Percentiles rank a stretch among this genome's conserved stretches.
phyloP scores from a whole-genome alignment of 2,113 vertebrate genomes.

The Pipa parva region DNA sequence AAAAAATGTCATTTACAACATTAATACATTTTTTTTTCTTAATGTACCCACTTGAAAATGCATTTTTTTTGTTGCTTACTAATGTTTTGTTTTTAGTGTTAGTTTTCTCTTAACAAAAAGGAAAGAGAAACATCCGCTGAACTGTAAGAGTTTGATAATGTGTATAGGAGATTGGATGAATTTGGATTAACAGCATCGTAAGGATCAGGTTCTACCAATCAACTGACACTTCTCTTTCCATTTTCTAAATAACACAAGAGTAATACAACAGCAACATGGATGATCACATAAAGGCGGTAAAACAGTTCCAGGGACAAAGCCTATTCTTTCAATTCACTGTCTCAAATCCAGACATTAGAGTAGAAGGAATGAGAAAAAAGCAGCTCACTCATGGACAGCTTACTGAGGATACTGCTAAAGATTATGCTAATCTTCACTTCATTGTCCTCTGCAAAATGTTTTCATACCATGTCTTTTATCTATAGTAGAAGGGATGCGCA shows the following conservation, averaged over 20 bases:
- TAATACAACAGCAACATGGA: slow-evolving; percentile 77
- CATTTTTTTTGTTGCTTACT: background rate
- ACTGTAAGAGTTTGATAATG: slow-evolving; percentile 21
- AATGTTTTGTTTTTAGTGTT: background rate
- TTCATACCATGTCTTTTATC: slow-evolving; percentile 99
- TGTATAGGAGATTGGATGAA: slow-evolving; percentile 46
- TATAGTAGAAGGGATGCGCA: slow-evolving; percentile 96
- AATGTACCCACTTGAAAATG: background rate
- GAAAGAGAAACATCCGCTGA: background rate
- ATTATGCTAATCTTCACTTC: slow-evolving; percentile 97
- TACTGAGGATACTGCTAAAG: slow-evolving; percentile 97
- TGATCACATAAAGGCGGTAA: slow-evolving; percentile 96
- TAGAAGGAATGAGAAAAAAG: slow-evolving; percentile 72
- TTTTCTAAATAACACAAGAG: slow-evolving; percentile 79
- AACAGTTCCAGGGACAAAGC: slow-evolving; percentile 90
- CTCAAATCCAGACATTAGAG: slow-evolving; percentile 85
- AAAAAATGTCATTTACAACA: background rate
- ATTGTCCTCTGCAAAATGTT: slow-evolving; percentile 98
- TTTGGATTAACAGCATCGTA: slow-evolving; percentile 78
- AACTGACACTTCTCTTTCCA: slow-evolving; percentile 75
- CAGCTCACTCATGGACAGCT: slow-evolving; percentile 89
- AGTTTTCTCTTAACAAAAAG: slow-evolving; percentile 40
- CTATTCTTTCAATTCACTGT: slow-evolving; percentile 80
- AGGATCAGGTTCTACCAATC: slow-evolving; percentile 79
- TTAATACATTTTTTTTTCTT: too few species aligned